Percentiles rank a stretch among this genome's conserved stretches.
Evolutionary conservation across 2,888 invertebrate genomes (phyloP).

Genomic region (Ptychoptera contaminata): DNA sequence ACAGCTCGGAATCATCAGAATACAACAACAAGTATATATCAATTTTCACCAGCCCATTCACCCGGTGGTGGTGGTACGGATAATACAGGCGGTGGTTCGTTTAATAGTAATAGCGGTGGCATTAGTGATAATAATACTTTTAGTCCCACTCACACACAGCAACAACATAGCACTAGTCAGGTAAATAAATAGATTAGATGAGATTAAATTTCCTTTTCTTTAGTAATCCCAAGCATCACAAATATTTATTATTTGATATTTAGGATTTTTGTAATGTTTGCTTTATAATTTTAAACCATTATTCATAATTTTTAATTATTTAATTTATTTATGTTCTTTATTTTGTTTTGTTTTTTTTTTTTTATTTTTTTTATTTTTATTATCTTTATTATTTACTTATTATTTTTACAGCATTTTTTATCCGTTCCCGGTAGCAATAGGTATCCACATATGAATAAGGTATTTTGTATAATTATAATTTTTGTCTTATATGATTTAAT

Average conservation of each 20-base stretch:
- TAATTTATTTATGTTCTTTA: conserved; percentile 12
- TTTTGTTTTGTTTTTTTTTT: conserved; percentile 7
- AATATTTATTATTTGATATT: background rate
- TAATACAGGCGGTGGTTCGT: conserved; percentile 8
- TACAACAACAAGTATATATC: conserved; percentile 25
- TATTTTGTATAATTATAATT: conserved; percentile 21
- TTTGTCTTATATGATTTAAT: conserved; percentile 22
- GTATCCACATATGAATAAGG: conserved; percentile 68
- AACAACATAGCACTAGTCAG: conserved; percentile 9
- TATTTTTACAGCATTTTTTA: conserved; percentile 69
- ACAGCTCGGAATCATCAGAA: conserved; percentile 31
- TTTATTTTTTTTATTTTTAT: conserved; percentile 29
- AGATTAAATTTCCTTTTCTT: background rate
- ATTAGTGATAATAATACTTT: conserved; percentile 11
- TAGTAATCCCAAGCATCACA: background rate
- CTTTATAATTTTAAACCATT: conserved; percentile 2
- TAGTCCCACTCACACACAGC: conserved; percentile 13
- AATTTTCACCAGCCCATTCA: conserved; percentile 13
- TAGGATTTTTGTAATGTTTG: background rate
- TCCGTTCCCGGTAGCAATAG: conserved; percentile 75
- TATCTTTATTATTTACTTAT: conserved; percentile 30
- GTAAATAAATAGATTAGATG: conserved; percentile 4
- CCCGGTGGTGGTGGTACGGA: conserved; percentile 12
- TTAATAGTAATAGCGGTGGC: background rate
- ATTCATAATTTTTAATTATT: conserved; percentile 12